phyloP scores from a whole-genome alignment of 2,113 vertebrate species.

The Pygoscelis adeliae region DNA sequence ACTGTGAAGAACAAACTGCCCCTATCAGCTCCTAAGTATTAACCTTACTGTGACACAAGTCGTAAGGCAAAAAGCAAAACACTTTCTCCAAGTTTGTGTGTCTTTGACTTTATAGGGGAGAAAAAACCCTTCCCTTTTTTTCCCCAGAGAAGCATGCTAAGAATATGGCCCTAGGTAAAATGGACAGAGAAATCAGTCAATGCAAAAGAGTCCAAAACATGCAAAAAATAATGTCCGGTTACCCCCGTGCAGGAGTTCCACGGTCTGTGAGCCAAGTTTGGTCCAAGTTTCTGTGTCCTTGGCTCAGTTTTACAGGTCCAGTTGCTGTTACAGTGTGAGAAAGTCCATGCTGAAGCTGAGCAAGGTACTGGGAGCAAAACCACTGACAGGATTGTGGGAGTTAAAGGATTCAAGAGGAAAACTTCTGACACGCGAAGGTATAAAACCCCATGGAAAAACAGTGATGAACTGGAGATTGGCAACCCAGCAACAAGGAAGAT shows the following conservation, averaged over 20 bases:
- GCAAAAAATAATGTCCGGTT: not conserved
- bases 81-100: not conserved
- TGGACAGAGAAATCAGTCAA: not conserved
- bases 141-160: not conserved
- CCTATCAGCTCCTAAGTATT: not conserved
- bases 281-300: not conserved
- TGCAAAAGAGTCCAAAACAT: not conserved
- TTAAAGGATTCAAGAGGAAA: not conserved
- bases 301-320: not conserved
- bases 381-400: not conserved
- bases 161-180: not conserved
- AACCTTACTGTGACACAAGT: not conserved
- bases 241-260: accelerated
- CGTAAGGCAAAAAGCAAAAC: not conserved
- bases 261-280: not conserved
- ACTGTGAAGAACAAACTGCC: not conserved
- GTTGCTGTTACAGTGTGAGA: not conserved
- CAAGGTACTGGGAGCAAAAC: not conserved
- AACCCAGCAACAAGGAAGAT: not conserved
- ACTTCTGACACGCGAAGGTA: not conserved
- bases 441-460: not conserved
- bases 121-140: not conserved
- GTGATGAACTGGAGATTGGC: not conserved
- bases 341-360: not conserved
- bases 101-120: not conserved